phyloP scores from a whole-genome alignment of 2,888 invertebrate genomes.

The Linnaemya vulpina region DNA sequence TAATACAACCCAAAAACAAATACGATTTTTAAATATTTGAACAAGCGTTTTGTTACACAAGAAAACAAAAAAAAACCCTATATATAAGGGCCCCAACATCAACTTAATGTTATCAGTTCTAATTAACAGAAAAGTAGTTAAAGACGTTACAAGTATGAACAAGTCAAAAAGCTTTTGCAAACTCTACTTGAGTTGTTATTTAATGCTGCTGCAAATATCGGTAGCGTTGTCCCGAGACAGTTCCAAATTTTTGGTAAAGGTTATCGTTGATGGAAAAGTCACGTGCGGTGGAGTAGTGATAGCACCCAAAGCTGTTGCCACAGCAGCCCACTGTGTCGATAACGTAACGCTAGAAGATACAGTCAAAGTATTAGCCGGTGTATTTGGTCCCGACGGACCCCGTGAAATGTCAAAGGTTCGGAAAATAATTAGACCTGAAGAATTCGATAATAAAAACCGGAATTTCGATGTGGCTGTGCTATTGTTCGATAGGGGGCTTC shows the following conservation, averaged over 20 bases:
- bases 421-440: not conserved
- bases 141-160: too few relatives aligned
- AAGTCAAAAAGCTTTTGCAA: not conserved
- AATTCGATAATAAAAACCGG: not conserved
- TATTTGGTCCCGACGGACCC: not conserved
- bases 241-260: not conserved
- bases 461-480: conserved; percentile 1
- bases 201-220: not conserved
- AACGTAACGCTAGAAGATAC: not conserved
- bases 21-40: not conserved
- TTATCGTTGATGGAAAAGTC: not conserved
- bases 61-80: not conserved
- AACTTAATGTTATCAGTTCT: not conserved
- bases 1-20: not conserved
- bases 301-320: not conserved
- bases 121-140: not conserved
- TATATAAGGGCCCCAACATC: not conserved
- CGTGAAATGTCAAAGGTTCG: not conserved
- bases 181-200: not conserved
- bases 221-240: too few relatives aligned
- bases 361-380: not conserved
- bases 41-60: not conserved
- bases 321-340: not conserved
- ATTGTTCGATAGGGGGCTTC: not conserved
- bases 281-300: not conserved